phyloP scores from a whole-genome alignment of 2,888 invertebrate genomes.

The Aphodius granarius region DNA sequence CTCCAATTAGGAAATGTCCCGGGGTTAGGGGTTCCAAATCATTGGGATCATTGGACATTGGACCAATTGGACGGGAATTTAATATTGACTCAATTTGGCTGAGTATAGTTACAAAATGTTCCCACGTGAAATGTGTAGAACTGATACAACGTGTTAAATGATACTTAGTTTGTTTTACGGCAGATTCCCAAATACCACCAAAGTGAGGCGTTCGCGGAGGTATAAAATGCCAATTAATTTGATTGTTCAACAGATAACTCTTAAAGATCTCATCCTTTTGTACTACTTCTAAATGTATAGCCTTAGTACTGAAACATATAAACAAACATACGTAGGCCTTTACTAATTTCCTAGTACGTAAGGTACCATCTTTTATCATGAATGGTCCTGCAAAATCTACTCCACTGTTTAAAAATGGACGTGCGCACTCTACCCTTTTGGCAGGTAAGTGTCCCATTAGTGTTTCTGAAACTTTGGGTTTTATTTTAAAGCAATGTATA shows the following conservation, averaged over 20 bases:
- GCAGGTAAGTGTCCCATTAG: constrained; percentile 16
- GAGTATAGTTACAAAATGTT: constrained; percentile 38
- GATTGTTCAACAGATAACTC: not conserved
- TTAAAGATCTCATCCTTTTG: too few species aligned
- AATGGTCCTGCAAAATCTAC: not conserved
- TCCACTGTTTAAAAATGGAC: constrained; percentile 5
- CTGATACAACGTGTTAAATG: constrained; percentile 35
- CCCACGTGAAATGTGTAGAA: constrained; percentile 32
- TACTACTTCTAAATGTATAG: constrained; percentile 27
- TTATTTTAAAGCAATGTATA: constrained; percentile 10
- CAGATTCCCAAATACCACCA: constrained; percentile 42
- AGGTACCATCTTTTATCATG: not conserved
- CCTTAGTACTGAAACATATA: constrained; percentile 18
- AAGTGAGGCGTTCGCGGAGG: constrained; percentile 36
- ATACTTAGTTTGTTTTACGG: constrained; percentile 38
- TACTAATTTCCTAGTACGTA: not conserved
- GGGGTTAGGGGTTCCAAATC: constrained; percentile 28
- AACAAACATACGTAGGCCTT: not conserved
- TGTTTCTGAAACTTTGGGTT: not conserved
- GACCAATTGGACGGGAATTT: constrained; percentile 39
- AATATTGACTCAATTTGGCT: constrained; percentile 39
- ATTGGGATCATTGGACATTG: constrained; percentile 34
- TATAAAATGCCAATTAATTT: constrained; percentile 38
- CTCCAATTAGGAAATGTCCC: constrained; percentile 36
- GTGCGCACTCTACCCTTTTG: not conserved